Base-by-base conservation (phyloP, 2,888 invertebrate species). In the Seladonia tumulorum region DNA sequence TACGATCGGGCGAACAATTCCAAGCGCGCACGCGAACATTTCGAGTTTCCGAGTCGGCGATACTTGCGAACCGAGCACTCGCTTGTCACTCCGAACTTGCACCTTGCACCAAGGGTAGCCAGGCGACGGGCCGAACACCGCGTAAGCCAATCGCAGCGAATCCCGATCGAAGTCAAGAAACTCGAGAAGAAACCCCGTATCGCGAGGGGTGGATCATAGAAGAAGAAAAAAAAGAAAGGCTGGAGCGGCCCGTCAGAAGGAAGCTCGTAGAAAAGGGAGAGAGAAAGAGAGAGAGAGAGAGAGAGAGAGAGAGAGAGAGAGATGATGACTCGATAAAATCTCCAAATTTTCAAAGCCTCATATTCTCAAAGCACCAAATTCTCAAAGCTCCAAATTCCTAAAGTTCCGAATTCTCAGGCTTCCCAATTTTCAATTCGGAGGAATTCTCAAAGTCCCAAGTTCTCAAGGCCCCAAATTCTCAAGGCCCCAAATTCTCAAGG, bases 101-200 rank as follows among this genome's bases (percentile, higher is more conserved):
- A 39, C 42, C 8, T 18, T 12, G 49, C 16, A 42, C 47, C 76
- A 29, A 66, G 49, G 74, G 18, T n/a, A 22, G 53, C n/a, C 45
- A 53, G 63, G 49, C 47, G 53, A 57, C 25, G 22, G 53, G 68
- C n/a, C 39, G 47, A 66, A 66, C 47, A 79, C n/a, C 47, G 29
- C 25, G 22, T 29, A 45, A 53, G 72, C 22, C 71, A 76, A 66
- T 84, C 63, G 60, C 72, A 45, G 60, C 42, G 53, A 66, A 68
- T 66, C 72, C 57, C 57, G 83, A 84, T 76, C 53, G 71, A 83
- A 35, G 83, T 39, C 60, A 35, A 5, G 47, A 53, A 57, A 53
- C 45, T 72, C 49, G 72, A 73, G 72, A 12, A 63, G 39, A 39
- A 72, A 76, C n/a, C 83, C 35, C 71, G 53, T 47, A n/a, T 18